phyloP scores from a whole-genome alignment of 2,113 vertebrate genomes.

The Amphiprion percula region DNA sequence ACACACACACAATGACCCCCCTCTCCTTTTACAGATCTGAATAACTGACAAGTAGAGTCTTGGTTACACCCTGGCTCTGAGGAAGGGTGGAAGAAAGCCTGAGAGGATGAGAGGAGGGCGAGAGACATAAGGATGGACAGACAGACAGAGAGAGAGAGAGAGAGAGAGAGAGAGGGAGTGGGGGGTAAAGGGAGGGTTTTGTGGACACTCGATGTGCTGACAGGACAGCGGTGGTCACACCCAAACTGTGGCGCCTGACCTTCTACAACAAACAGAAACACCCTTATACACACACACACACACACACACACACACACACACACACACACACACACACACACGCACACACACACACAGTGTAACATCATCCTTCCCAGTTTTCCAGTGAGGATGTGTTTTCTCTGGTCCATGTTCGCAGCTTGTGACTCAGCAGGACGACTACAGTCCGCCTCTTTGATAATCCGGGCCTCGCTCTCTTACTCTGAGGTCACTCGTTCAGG shows the following conservation, averaged over 20 bases:
- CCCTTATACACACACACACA: constrained; percentile 45
- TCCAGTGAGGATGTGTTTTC: constrained; percentile 50
- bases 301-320: constrained; percentile 16
- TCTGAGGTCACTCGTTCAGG: constrained; percentile 17
- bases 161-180: constrained; percentile 39
- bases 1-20: constrained; percentile 45
- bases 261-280: constrained; percentile 75
- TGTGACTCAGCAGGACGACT: constrained; percentile 73
- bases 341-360: constrained; percentile 3
- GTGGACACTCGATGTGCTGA: constrained; percentile 81
- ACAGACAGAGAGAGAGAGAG: constrained; percentile 3
- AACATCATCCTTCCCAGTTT: constrained; percentile 63
- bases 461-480: constrained; percentile 4
- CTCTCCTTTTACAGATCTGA: constrained; percentile 74
- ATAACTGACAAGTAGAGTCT: constrained; percentile 77
- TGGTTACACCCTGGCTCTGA: constrained; percentile 80
- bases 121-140: constrained; percentile 49
- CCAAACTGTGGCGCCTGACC: constrained; percentile 81
- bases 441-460: constrained; percentile 71
- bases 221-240: constrained; percentile 79
- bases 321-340: constrained; percentile 20
- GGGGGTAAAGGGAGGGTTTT: constrained; percentile 63
- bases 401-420: constrained; percentile 51
- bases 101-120: constrained; percentile 31
- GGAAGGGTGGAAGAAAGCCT: constrained; percentile 57